phyloP scores from a whole-genome alignment of 2,113 vertebrate genomes.

The Amphilophus citrinellus region DNA sequence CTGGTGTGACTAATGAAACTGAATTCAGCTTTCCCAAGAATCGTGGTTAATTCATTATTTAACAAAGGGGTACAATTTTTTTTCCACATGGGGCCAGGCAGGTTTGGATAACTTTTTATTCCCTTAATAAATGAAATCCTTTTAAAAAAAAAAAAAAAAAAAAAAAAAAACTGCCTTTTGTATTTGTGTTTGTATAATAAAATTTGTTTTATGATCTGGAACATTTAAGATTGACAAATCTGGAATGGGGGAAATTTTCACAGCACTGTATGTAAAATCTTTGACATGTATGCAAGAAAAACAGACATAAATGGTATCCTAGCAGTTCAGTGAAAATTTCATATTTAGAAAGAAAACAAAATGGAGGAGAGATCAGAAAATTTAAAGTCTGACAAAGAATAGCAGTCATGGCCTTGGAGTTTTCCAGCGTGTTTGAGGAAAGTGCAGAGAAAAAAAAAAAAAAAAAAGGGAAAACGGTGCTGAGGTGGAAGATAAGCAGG shows the following conservation, averaged over 20 bases:
- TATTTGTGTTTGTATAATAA: not conserved
- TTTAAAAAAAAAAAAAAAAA: not conserved
- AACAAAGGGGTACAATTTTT: not conserved
- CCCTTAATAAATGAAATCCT: not conserved
- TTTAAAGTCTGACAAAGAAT: not conserved
- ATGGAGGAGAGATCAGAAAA: not conserved
- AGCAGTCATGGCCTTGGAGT: conserved; percentile 9
- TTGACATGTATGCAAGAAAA: not conserved
- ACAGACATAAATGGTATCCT: not conserved
- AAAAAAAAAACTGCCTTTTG: not conserved
- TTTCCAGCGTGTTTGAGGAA: not conserved
- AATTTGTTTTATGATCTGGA: too few species aligned
- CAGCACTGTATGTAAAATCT: not conserved
- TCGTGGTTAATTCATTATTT: not conserved
- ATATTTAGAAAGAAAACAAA: not conserved
- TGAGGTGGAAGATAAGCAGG: conserved; percentile 1
- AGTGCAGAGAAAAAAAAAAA: conserved; percentile 6
- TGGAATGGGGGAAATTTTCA: too few species aligned
- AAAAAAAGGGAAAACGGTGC: not conserved
- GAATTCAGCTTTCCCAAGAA: not conserved
- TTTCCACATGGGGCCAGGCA: not conserved
- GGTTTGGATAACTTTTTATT: not conserved
- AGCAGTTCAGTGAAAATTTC: not conserved
- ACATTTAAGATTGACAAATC: too few species aligned
- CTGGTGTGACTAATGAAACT: not conserved